A percentile compares a stretch with the other conserved stretches of the same genome.
Conservation (phyloP, 2,888 invertebrate species). For the Ectemnius continuus region DNA sequence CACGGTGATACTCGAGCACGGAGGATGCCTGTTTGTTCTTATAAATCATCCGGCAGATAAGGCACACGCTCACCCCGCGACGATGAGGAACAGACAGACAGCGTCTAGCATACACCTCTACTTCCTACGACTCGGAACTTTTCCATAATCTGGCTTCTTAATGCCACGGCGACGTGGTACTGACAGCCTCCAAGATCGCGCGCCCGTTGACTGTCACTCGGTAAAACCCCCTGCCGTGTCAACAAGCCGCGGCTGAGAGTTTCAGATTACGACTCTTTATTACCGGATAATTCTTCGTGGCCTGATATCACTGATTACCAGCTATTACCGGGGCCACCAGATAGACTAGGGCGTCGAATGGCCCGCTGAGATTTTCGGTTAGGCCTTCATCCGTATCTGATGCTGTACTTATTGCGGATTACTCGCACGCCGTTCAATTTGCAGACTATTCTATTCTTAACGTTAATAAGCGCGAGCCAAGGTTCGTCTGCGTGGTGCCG, state of each 20-base stretch:
- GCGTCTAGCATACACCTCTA: conserved; percentile 57
- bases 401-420: too few species aligned
- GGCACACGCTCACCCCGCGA: conserved; percentile 39
- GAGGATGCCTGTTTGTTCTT: conserved; percentile 71
- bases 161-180: conserved; percentile 38
- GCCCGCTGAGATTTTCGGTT: too few species aligned
- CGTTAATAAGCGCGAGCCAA: too few species aligned
- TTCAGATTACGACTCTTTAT: conserved; percentile 18
- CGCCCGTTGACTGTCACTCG: conserved; percentile 7
- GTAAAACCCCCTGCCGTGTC: conserved; percentile 7
- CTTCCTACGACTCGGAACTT: conserved; percentile 66
- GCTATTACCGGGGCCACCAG: background rate
- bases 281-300: background rate
- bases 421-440: background rate
- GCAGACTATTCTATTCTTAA: background rate
- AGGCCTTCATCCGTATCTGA: too few species aligned
- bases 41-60: conserved; percentile 75
- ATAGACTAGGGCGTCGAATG: background rate
- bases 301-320: conserved; percentile 7
- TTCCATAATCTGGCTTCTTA: conserved; percentile 69
- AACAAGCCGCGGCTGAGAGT: conserved; percentile 2
- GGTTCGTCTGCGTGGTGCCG: too few species aligned
- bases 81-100: too few species aligned
- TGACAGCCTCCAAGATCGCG: conserved; percentile 16
- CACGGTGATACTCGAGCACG: conserved; percentile 56